A percentile compares a stretch with the other conserved stretches of the same genome.
Evolutionary conservation across 2,888 invertebrate species (phyloP).

Genomic region (Parnassius apollo): DNA sequence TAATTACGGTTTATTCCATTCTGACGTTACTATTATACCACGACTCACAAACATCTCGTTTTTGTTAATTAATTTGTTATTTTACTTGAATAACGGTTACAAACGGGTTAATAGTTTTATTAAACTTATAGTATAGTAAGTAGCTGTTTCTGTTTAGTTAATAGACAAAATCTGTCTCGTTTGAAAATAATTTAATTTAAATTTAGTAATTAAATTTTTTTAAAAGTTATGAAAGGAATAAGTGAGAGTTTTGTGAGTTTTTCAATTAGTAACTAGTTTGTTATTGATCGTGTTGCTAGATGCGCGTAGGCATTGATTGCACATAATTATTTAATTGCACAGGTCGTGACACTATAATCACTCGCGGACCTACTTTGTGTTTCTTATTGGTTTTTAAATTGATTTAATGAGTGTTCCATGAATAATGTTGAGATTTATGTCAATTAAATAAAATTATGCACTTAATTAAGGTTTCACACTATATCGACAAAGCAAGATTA

Average conservation of each 20-base stretch:
- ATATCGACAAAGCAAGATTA: not conserved
- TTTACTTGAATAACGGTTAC: too few relatives aligned
- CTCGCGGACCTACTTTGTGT: constrained; percentile 27
- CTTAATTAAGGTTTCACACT: not conserved
- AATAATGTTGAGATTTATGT: constrained; percentile 6
- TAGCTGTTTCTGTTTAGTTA: too few relatives aligned
- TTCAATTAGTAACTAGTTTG: not conserved
- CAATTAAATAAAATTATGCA: constrained; percentile 2
- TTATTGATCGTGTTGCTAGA: constrained; percentile 23
- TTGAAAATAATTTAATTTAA: too few relatives aligned
- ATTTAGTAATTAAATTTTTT: too few relatives aligned
- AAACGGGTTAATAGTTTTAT: too few relatives aligned
- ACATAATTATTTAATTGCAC: constrained; percentile 53
- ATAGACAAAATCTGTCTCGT: too few relatives aligned
- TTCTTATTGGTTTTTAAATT: constrained; percentile 22
- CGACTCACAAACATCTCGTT: constrained; percentile 7
- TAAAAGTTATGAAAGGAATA: not conserved
- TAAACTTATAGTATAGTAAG: too few relatives aligned
- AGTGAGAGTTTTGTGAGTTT: constrained; percentile 19
- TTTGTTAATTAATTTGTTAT: not conserved
- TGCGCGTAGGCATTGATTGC: constrained; percentile 39
- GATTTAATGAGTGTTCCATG: constrained; percentile 10
- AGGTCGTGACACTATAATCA: constrained; percentile 43
- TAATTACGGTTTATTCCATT: constrained; percentile 46
- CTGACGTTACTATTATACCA: constrained; percentile 32